phyloP scores from a whole-genome alignment of 2,888 invertebrate genomes.

The Maniola hyperantus region DNA sequence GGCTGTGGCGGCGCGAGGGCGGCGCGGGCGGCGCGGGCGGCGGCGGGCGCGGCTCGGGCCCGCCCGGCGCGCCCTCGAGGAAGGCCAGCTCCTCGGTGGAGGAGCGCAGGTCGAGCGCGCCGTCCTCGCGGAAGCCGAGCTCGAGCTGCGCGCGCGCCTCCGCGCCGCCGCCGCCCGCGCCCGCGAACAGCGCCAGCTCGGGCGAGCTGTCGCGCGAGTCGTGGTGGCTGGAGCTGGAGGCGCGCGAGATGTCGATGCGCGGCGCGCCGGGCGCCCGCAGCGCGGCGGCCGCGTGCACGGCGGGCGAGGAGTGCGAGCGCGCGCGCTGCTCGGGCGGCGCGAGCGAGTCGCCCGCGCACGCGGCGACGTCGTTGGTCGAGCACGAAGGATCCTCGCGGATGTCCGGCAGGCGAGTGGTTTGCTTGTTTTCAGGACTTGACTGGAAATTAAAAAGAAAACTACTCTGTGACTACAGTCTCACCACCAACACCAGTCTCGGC shows the following conservation, averaged over 20 bases:
- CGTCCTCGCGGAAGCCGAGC: conserved; percentile 87
- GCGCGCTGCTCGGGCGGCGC: conserved; percentile 67
- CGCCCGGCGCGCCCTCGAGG: conserved; percentile 82
- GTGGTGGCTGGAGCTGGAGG: conserved; percentile 94
- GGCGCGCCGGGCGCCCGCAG: conserved; percentile 85
- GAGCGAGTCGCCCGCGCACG: conserved; percentile 46
- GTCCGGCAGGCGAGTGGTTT: conserved; percentile 80
- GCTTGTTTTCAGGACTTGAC: conserved; percentile 84
- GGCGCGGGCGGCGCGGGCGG: conserved; percentile 60
- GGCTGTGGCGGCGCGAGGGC: conserved; percentile 75
- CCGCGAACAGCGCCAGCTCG: conserved; percentile 90
- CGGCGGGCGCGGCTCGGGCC: conserved; percentile 63
- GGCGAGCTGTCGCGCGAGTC: conserved; percentile 93
- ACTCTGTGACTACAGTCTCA: too few relatives aligned
- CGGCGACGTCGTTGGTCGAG: conserved; percentile 53
- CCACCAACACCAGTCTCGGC: too few relatives aligned
- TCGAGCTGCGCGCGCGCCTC: conserved; percentile 62
- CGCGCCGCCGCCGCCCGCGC: conserved; percentile 48
- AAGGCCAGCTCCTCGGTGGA: conserved; percentile 95
- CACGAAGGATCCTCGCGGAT: conserved; percentile 75
- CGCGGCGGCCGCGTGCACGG: conserved; percentile 43
- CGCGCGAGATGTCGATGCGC: conserved; percentile 94
- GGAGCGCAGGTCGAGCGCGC: conserved; percentile 91
- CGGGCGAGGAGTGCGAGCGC: conserved; percentile 71
- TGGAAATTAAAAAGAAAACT: conserved; percentile 50